Evolutionary conservation across 2,113 vertebrate species (phyloP).

Genomic region (Takifugu bimaculatus): DNA sequence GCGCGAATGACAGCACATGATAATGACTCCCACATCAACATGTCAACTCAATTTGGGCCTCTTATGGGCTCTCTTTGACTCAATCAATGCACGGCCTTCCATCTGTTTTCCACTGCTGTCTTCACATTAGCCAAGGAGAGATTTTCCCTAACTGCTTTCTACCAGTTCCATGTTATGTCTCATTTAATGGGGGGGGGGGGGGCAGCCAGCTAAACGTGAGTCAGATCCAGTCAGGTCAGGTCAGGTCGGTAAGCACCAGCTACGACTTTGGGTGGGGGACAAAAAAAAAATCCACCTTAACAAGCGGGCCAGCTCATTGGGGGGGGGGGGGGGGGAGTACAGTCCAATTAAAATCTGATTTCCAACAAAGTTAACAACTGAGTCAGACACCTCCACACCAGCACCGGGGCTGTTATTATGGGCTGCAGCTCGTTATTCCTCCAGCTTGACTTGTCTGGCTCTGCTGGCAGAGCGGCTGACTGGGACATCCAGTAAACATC

Average conservation of each 20-base stretch:
- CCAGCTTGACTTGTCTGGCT: conserved; percentile 41
- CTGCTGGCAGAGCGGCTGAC: conserved; percentile 32
- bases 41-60: conserved; percentile 69
- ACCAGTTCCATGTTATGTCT: conserved; percentile 15
- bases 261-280: background rate
- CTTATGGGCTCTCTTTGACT: conserved; percentile 57
- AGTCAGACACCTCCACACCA: conserved; percentile 45
- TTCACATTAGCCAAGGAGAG: conserved; percentile 33
- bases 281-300: background rate
- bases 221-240: conserved; percentile 19
- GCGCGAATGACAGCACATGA: conserved; percentile 65
- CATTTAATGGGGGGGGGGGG: background rate
- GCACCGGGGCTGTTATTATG: conserved; percentile 39
- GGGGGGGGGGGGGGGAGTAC: conserved; percentile 16
- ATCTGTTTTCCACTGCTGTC: conserved; percentile 61
- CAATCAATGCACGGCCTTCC: conserved; percentile 62
- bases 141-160: conserved; percentile 3
- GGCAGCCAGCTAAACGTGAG: no score
- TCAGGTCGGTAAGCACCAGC: conserved; percentile 18
- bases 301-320: conserved; percentile 19
- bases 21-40: conserved; percentile 65
- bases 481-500: conserved; percentile 68
- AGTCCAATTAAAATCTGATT: conserved; percentile 48
- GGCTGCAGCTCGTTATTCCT: conserved; percentile 60
- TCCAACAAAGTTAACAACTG: conserved; percentile 45